phyloP scores from a whole-genome alignment of 2,113 vertebrate species.

The Phainopepla nitens region DNA sequence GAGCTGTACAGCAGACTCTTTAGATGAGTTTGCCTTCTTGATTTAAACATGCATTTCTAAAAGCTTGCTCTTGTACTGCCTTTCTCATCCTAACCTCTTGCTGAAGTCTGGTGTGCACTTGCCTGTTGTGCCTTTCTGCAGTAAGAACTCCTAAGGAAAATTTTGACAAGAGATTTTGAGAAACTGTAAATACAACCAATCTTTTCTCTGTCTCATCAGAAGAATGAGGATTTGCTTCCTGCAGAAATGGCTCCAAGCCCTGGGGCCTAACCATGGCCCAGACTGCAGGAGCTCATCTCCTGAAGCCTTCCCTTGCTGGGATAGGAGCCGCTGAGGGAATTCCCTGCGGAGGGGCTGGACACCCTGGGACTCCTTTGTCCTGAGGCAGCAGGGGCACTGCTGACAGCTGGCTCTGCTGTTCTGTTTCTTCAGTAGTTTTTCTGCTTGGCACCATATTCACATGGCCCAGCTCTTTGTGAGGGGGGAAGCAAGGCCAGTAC shows the following conservation, averaged over 20 bases:
- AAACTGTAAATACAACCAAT: too few relatives aligned
- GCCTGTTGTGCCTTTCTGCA: background rate
- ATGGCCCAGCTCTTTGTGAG: background rate
- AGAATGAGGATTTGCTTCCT: background rate
- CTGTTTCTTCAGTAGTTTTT: background rate
- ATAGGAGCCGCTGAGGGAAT: background rate
- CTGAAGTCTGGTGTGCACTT: background rate
- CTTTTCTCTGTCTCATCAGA: background rate
- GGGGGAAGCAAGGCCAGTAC: accelerated
- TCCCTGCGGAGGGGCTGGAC: background rate
- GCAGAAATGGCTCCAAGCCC: background rate
- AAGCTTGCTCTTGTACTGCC: background rate
- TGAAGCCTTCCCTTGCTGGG: background rate
- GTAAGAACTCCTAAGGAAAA: background rate
- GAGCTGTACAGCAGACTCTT: background rate
- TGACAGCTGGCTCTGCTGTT: background rate
- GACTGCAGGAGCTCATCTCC: background rate
- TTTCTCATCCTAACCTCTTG: background rate
- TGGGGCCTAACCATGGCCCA: background rate
- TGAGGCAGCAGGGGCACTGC: background rate
- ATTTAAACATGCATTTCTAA: background rate
- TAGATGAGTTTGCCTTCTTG: background rate
- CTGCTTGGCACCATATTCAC: background rate
- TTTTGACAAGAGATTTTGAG: background rate
- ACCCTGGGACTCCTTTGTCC: background rate